phyloP scores from a whole-genome alignment of 2,888 invertebrate species.

The Agrotis exclamationis region DNA sequence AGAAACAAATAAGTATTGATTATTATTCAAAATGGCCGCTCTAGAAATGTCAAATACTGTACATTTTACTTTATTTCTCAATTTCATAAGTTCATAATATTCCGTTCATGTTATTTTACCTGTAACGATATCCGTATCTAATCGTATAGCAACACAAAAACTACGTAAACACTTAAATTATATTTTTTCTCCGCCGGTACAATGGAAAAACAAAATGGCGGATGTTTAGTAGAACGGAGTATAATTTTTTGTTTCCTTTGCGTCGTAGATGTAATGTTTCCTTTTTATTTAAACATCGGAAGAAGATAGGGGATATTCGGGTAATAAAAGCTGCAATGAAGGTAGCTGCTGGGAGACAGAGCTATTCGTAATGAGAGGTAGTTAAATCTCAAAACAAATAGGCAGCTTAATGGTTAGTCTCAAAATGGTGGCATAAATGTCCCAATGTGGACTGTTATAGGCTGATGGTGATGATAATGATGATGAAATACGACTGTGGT shows the following conservation, averaged over 20 bases:
- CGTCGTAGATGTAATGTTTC: slow-evolving; percentile 16
- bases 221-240: slow-evolving; percentile 18
- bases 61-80: background rate
- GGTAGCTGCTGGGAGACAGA: no score
- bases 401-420: no score
- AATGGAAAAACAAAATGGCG: slow-evolving; percentile 46
- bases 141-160: background rate
- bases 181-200: slow-evolving; percentile 10
- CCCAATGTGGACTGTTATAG: no score
- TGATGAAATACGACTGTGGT: no score
- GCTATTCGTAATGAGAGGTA: no score
- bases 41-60: background rate
- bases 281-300: slow-evolving; percentile 15
- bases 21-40: background rate
- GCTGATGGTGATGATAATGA: no score
- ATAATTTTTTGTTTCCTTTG: slow-evolving; percentile 27
- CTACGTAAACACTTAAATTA: slow-evolving; percentile 27
- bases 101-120: background rate
- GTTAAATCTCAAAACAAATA: no score
- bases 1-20: background rate
- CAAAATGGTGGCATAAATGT: no score
- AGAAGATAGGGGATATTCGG: background rate
- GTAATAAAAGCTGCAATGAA: background rate
- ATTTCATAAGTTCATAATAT: background rate
- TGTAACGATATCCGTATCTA: slow-evolving; percentile 8